A percentile compares a stretch with the other conserved stretches of the same genome.
Conservation (phyloP, 1,140 invertebrate genomes). For the Ruditapes philippinarum region DNA sequence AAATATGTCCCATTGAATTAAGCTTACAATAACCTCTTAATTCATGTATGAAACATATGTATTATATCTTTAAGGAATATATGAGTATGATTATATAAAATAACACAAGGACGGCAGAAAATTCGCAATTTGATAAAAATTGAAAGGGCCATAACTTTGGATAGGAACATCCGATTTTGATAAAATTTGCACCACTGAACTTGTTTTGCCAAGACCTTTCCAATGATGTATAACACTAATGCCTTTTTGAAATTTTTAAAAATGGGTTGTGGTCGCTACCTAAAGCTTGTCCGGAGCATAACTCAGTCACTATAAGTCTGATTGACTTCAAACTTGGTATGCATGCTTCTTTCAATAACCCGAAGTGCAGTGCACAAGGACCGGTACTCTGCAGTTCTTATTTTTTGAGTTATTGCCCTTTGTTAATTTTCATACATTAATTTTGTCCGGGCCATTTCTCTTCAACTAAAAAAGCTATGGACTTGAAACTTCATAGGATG, state of each 20-base stretch:
- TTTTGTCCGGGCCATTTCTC: no score
- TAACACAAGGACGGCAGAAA: background rate
- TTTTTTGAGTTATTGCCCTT: no score
- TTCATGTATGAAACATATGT: background rate
- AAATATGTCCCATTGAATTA: background rate
- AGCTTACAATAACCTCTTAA: background rate
- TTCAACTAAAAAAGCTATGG: no score
- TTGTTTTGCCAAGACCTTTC: background rate
- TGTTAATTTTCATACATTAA: no score
- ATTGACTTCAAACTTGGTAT: no score
- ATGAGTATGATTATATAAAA: background rate
- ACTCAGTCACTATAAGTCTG: no score
- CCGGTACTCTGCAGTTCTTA: no score
- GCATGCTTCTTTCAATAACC: no score
- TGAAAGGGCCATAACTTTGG: background rate
- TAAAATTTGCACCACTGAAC: background rate
- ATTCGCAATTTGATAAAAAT: background rate
- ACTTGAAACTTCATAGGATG: no score
- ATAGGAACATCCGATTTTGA: background rate
- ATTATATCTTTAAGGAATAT: no score
- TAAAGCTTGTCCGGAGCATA: no score
- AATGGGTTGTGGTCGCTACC: background rate
- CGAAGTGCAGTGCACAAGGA: no score
- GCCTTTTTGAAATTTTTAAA: background rate
- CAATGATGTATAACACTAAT: constrained; percentile 1